Evolutionary conservation across 2,888 invertebrate genomes (phyloP).

Genomic region (Corythucha ciliata): DNA sequence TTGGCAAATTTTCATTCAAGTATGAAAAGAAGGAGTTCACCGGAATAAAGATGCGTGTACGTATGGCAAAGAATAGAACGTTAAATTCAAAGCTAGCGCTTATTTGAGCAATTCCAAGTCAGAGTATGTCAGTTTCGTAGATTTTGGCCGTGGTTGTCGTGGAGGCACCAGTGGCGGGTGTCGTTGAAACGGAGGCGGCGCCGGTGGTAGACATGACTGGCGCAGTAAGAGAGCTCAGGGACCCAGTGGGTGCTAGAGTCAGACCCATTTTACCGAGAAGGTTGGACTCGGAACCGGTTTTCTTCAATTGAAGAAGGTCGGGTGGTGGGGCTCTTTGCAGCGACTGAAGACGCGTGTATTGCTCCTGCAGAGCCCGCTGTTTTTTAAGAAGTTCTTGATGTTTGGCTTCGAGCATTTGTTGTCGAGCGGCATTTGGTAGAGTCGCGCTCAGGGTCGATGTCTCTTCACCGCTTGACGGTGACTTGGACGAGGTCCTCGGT

Average conservation of each 20-base stretch:
- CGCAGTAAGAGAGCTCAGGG: constrained; percentile 52
- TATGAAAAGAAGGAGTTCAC: too few relatives aligned
- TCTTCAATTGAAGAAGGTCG: constrained; percentile 55
- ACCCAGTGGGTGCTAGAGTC: constrained; percentile 52
- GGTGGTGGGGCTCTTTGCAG: constrained; percentile 65
- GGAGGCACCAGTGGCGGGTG: constrained; percentile 47
- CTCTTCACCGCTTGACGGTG: constrained; percentile 55
- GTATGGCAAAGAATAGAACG: too few relatives aligned
- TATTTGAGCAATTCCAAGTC: too few relatives aligned
- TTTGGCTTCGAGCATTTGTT: constrained; percentile 68
- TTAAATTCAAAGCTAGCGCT: too few relatives aligned
- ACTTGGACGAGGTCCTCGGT: constrained; percentile 80
- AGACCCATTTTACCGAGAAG: constrained; percentile 73
- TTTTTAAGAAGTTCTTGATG: constrained; percentile 82
- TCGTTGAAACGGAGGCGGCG: constrained; percentile 37
- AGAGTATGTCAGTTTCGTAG: constrained; percentile 91
- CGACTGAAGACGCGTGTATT: constrained; percentile 80
- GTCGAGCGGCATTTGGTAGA: constrained; percentile 55
- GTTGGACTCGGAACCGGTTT: constrained; percentile 82
- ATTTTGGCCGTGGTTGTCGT: constrained; percentile 64
- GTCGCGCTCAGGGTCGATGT: constrained; percentile 72
- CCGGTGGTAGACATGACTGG: constrained; percentile 30
- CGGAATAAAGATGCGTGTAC: too few relatives aligned
- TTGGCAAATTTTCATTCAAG: too few relatives aligned
- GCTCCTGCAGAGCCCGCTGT: constrained; percentile 81